Conservation (phyloP, 2,888 invertebrate genomes). For the Caenorhabditis virilis region DNA sequence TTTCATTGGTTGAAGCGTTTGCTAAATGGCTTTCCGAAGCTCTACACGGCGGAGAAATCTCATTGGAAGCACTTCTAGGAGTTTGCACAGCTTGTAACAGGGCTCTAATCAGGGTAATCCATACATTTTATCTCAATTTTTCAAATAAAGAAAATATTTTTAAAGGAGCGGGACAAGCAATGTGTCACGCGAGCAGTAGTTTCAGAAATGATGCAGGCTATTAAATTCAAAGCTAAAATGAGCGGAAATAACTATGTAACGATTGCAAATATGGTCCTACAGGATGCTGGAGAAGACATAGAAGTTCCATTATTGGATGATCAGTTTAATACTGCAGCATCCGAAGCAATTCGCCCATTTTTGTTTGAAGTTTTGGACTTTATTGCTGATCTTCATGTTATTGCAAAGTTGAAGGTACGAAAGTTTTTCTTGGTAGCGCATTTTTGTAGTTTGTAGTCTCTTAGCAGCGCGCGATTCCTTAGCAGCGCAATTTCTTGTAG, state of each 20-base stretch:
- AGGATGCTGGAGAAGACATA: constrained; percentile 57
- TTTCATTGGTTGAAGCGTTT: constrained; percentile 95
- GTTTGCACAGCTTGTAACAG: constrained; percentile 87
- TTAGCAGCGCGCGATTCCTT: no score
- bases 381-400: constrained; percentile 90
- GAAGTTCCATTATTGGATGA: constrained; percentile 45
- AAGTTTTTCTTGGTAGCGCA: background rate
- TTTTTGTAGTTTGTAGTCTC: no score
- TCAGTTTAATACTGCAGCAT: constrained; percentile 79
- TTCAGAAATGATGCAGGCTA: constrained; percentile 89
- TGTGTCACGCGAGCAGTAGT: constrained; percentile 88
- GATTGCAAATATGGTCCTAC: constrained; percentile 77
- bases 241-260: constrained; percentile 92
- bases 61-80: constrained; percentile 78
- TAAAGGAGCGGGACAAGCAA: constrained; percentile 88
- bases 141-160: constrained; percentile 15
- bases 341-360: constrained; percentile 90
- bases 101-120: constrained; percentile 75
- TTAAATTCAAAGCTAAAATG: constrained; percentile 90
- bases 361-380: constrained; percentile 91
- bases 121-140: no score
- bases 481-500: no score
- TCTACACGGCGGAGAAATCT: constrained; percentile 85
- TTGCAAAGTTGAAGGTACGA: constrained; percentile 91
- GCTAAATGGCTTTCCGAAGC: constrained; percentile 90